Base-by-base conservation (phyloP, 2,888 invertebrate genomes). In the Callyntrura guangdongensis region DNA sequence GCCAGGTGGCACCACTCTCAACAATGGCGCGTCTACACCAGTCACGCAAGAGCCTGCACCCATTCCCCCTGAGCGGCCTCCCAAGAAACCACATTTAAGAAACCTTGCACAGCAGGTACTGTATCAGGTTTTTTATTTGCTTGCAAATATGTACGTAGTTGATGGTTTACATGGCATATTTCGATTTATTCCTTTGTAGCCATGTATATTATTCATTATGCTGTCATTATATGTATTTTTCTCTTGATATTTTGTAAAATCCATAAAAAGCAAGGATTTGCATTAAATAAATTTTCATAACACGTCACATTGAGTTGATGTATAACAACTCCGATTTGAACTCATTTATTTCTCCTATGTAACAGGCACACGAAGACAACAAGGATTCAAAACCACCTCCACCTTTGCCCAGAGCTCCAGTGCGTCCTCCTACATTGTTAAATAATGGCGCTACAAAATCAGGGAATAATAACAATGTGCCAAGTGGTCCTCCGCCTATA, bases 41-140 rank as follows among this genome's bases (percentile, higher is more conserved):
- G 87, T 91, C 67, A 91, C 92, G 20, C 91, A 88, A 74, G 93
- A 93, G 91, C 92, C 93, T 79, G 91, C 91, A 94, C 94, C 93
- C 49, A 91, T 92, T 56, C 95, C 95, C 27, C 95, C 97, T 0
- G 97, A 97, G 93, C 95, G 97, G 92, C 97, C 97, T 12, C 97
- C 97, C 3, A 97, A 97, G 95, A 97, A 97, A 95, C 97, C 97
- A 1, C 96, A 96, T 94, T 95, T 97, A 90, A 94, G 96, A 93
- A 95, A 92, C 86, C 88, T 93, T 64, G 91, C 94, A 64, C 94
- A 94, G 87, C 94, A 94, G 93, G 94, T 93, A 92, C 12, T 0
- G 22, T 36, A 36, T 36, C 36, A 36, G 36, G 20, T 3, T 14
- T 12, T 49, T 47, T 22, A 8, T 5, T 25, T 14, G 11, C n/a